phyloP scores from a whole-genome alignment of 2,797 vertebrate genomes.

The Nannoperca australis region DNA sequence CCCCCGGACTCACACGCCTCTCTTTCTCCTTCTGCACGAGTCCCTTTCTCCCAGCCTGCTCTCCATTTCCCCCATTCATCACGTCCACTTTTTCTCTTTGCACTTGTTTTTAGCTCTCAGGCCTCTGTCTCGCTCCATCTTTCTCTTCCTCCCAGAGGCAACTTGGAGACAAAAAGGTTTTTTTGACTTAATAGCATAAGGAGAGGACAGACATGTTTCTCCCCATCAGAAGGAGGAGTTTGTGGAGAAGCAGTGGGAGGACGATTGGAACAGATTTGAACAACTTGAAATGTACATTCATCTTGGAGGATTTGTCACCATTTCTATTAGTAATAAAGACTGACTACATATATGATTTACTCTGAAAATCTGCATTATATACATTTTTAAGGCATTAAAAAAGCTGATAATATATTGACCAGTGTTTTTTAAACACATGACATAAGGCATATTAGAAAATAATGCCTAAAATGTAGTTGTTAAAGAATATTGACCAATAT shows the following conservation, averaged over 20 bases:
- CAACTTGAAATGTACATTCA: no score
- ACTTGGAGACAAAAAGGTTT: slow-evolving; percentile 61
- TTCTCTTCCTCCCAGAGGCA: slow-evolving; percentile 53
- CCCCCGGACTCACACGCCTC: slow-evolving; percentile 19
- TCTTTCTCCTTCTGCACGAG: background rate
- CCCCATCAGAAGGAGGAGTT: slow-evolving; percentile 11
- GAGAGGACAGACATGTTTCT: slow-evolving; percentile 25
- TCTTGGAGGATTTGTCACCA: background rate
- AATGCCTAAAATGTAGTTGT: no score
- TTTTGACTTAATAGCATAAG: slow-evolving; percentile 27
- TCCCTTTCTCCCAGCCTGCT: slow-evolving; percentile 19
- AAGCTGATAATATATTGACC: background rate
- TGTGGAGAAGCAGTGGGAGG: slow-evolving; percentile 3
- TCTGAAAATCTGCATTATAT: background rate
- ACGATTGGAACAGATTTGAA: background rate
- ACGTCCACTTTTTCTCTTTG: slow-evolving; percentile 53
- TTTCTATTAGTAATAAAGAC: background rate
- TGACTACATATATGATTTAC: background rate
- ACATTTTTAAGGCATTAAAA: background rate
- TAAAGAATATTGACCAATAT: no score
- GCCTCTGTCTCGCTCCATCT: slow-evolving; percentile 29
- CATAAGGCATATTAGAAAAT: no score
- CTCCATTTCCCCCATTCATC: slow-evolving; percentile 56
- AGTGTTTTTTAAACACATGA: background rate
- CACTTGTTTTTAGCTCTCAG: slow-evolving; percentile 42